Evolutionary conservation across 2,797 vertebrate species (phyloP).

Genomic region (Chromis chromis): DNA sequence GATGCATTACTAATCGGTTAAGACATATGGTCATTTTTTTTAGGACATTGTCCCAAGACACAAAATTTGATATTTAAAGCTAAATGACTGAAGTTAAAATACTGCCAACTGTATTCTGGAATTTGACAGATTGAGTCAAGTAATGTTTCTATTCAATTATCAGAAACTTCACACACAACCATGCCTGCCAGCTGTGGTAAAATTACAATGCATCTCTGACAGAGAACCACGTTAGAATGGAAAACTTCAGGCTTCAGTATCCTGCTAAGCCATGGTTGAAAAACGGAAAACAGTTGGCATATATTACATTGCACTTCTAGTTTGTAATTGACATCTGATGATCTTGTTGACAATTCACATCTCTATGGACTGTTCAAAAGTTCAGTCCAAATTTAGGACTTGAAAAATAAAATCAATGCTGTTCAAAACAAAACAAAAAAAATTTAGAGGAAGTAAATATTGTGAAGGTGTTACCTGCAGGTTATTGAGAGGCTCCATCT

Average conservation of each 20-base stretch:
- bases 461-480: constrained; percentile 87
- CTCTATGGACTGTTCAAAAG: not conserved
- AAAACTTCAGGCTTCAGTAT: constrained; percentile 1
- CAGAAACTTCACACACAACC: not conserved
- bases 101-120: not conserved
- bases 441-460: not conserved
- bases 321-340: not conserved
- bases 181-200: not conserved
- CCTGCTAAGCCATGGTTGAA: not conserved
- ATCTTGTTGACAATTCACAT: not conserved
- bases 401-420: not conserved
- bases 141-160: constrained; percentile 4
- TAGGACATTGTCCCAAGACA: not conserved
- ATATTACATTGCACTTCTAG: not conserved
- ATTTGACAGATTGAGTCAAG: not conserved
- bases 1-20: constrained; percentile 12
- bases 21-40: not conserved
- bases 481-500: constrained; percentile 98
- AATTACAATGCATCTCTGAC: not conserved
- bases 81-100: constrained; percentile 2
- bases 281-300: too few species aligned
- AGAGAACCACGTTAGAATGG: not conserved
- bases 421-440: constrained; percentile 5
- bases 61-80: not conserved
- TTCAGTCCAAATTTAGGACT: constrained; percentile 9